Base-by-base conservation (phyloP, 2,113 vertebrate species). In the Myiagra hebetior region DNA sequence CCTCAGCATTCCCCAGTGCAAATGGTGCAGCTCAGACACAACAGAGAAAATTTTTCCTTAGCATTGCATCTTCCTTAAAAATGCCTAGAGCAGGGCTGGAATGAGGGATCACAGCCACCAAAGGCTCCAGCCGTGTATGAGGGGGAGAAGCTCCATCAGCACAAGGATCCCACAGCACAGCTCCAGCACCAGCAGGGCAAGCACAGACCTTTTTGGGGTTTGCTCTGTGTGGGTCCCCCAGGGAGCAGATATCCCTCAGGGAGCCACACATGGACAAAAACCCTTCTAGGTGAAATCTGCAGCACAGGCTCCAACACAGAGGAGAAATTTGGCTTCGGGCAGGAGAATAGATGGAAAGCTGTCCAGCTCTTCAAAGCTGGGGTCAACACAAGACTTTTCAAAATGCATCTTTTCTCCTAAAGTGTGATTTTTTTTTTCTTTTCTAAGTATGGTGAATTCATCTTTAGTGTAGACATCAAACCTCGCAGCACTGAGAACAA, bases 61-160 rank as follows among this genome's bases (percentile, higher is more conserved):
- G 21, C 17, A 44, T 1, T 41, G 52, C 9, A 23, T 67, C n/a
- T 52, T 78, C 49, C 46, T 57, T 56, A 19, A 11, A 16, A 1
- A 5, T 56, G 17, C 11, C 10, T 23, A 7, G 39, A 89, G 70
- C 31, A 5, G 13, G 39, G 52, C 39, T 77, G 52, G 39, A 44
- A 26, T 8, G 28, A 41, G 52, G 19, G 31, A 42, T 62, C 28
- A 17, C 15, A 50, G 26, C 6, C 73, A 67, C n/a, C 46, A 39
- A 87, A 72, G 69, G 52, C 44, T 85, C 42, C 56, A 60, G 21
- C 30, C 41, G 3, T 0, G 0, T 6, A 27, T 0, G 0, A 10
- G 21, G 27, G 46, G 49, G 31, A 87, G 31, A 33, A 65, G 47
- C 31, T 83, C 53, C 53, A 37, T 14, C 33, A n/a, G 60, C 16